Base-by-base conservation (phyloP, 2,888 invertebrate genomes). In the Eucera pruinosa region DNA sequence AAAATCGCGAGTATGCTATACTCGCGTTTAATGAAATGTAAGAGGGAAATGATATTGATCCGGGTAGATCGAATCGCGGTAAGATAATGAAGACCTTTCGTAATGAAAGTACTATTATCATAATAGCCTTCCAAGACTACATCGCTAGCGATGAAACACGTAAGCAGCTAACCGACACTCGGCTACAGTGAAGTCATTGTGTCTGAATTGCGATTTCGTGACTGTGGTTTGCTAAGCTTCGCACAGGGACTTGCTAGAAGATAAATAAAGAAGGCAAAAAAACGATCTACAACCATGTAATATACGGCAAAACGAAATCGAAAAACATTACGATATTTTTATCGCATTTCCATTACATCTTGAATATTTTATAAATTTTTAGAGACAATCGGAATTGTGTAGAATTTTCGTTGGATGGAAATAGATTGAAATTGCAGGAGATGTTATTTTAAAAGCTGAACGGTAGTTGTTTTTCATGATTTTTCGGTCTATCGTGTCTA, bases 11-110 rank as follows among this genome's bases (percentile, higher is more conserved):
- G 52, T 41, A 27, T 5, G n/a, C 43, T 5, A 15, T 39, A 48
- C 41, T n/a, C 18, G 41, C 11, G 45, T 36, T 62, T 71, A 74
- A 74, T 57, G 62, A 52, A 74, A 74, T 30, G 50, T 58, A 64
- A 71, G 45, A 62, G 45, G 64, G 55, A 62, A 74, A 64, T 64
- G 58, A 72, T 74, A 74, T 74, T 20, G 74, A 74, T 74, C 64
- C 71, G 23, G 30, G 58, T 30, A 71, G 72, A 74, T 72, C 58
- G 72, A 74, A 72, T 71, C 72, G 57, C 50, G 72, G 57, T 52
- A 64, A 71, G 58, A 72, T 72, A 72, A 74, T 74, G 71, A 74
- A 74, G 64, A 64, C 72, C 74, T 72, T 74, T 64, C 74, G 62
- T 58, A 71, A 74, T 64, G 72, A 64, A 74, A 58, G 71, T 71